phyloP scores from a whole-genome alignment of 2,797 vertebrate genomes.

The Strix occidentalis region DNA sequence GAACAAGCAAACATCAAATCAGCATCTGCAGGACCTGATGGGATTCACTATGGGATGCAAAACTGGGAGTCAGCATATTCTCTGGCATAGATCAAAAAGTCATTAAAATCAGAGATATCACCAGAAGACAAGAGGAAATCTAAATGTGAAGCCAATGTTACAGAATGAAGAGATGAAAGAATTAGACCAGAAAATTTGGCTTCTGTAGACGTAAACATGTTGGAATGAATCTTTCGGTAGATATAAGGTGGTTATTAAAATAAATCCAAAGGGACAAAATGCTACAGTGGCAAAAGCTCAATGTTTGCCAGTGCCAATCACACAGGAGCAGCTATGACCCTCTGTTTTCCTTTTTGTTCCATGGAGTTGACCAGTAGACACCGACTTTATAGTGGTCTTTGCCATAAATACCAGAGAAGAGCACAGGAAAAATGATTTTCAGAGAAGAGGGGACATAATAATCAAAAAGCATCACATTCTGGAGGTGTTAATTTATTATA shows the following conservation, averaged over 20 bases:
- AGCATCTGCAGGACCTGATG: constrained; percentile 50
- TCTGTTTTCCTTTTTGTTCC: neutral
- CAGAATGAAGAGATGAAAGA: constrained; percentile 20
- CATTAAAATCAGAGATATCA: constrained; percentile 55
- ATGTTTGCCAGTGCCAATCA: neutral
- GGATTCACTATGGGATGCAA: constrained; percentile 29
- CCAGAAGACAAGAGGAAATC: constrained; percentile 28
- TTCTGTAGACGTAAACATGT: neutral
- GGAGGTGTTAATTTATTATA: neutral
- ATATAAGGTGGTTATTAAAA: constrained; percentile 17
- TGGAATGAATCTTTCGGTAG: constrained; percentile 24
- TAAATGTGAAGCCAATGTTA: neutral
- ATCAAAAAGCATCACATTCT: neutral
- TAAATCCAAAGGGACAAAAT: neutral
- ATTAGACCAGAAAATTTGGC: constrained; percentile 42
- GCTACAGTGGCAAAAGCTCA: neutral
- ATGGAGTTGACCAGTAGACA: neutral
- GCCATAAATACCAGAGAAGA: neutral
- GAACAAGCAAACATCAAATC: constrained; percentile 64
- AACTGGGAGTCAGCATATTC: constrained; percentile 33
- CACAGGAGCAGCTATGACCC: neutral
- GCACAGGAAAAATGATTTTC: neutral
- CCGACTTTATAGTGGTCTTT: neutral
- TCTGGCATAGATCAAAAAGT: constrained; percentile 59
- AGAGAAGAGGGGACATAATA: neutral